Evolutionary conservation across 2,797 vertebrate genomes (phyloP).

Genomic region (Platyrinchus mystaceus): DNA sequence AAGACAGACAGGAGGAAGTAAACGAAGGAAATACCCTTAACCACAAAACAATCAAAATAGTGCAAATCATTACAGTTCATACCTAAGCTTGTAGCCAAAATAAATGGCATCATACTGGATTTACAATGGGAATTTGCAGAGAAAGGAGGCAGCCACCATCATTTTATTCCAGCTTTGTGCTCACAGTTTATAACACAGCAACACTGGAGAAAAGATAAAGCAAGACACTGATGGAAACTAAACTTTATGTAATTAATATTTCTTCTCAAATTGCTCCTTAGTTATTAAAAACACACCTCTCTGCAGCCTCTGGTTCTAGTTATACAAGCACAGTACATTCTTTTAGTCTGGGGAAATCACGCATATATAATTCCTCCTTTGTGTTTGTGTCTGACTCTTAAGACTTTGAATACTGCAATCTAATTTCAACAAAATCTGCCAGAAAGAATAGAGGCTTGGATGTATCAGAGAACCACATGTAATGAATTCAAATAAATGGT

Average conservation of each 20-base stretch:
- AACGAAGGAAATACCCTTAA: neutral
- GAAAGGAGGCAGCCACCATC: neutral
- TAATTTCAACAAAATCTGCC: neutral
- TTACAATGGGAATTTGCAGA: neutral
- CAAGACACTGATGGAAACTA: neutral
- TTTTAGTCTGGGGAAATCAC: neutral
- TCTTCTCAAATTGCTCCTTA: neutral
- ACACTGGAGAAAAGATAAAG: neutral
- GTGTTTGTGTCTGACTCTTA: neutral
- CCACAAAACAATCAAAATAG: neutral
- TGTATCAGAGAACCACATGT: neutral
- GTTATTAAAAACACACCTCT: neutral
- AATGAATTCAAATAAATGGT: neutral
- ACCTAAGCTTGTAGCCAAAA: neutral
- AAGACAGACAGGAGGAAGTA: neutral
- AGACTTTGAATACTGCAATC: neutral
- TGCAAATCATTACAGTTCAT: neutral
- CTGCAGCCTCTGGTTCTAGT: neutral
- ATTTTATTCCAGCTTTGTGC: neutral
- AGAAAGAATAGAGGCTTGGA: neutral
- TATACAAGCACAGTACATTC: neutral
- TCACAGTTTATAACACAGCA: neutral
- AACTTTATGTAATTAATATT: neutral
- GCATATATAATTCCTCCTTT: neutral
- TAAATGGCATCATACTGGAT: neutral